A percentile compares a stretch with the other conserved stretches of the same genome.
Conservation (phyloP, 2,113 vertebrate species). For the Chaenogobius annularis region DNA sequence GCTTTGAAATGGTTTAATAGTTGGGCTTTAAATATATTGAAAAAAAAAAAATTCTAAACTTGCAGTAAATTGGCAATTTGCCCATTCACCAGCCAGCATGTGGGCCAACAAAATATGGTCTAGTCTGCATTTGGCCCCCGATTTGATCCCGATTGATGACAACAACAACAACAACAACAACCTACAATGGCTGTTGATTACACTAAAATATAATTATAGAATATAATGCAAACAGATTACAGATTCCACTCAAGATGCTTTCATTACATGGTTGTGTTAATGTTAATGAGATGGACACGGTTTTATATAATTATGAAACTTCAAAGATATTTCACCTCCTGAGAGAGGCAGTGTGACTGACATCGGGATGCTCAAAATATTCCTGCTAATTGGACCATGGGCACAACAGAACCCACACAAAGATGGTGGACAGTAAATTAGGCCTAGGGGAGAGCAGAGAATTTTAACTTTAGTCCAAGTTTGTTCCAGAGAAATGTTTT, state of each 20-base stretch:
- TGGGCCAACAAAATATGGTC: no score
- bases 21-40: no score
- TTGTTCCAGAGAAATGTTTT: neutral
- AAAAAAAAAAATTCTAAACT: no score
- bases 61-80: no score
- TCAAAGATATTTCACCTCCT: conserved; percentile 41
- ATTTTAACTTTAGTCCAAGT: neutral
- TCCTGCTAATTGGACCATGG: conserved; percentile 34
- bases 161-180: no score
- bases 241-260: neutral
- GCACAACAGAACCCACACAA: conserved; percentile 17
- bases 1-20: no score
- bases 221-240: no score
- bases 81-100: no score
- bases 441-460: neutral
- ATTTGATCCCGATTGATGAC: no score
- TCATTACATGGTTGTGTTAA: conserved; percentile 10
- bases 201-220: no score
- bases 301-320: conserved; percentile 40
- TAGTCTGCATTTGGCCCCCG: no score
- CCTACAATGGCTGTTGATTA: no score
- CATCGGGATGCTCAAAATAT: conserved; percentile 18
- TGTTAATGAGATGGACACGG: conserved; percentile 50
- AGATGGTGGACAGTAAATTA: neutral
- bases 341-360: conserved; percentile 8